Evolutionary conservation across 2,797 vertebrate species (phyloP).

Genomic region (Pantherophis alleghaniensis): DNA sequence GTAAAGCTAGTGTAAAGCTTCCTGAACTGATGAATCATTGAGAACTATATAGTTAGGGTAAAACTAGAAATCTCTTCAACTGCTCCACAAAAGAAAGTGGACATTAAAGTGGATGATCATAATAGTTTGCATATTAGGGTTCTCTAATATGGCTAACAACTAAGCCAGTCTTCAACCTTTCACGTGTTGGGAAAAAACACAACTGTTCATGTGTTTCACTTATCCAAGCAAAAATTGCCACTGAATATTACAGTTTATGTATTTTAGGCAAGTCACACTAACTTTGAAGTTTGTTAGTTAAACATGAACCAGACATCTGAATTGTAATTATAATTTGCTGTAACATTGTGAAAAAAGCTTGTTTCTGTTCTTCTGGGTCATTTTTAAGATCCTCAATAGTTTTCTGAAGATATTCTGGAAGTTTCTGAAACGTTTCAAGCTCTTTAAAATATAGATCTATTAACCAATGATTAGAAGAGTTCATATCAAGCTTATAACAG

Average conservation of each 20-base stretch:
- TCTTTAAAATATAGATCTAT: constrained; percentile 78
- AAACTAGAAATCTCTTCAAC: background rate
- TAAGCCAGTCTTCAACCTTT: background rate
- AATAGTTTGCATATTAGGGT: background rate
- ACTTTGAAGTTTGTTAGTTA: constrained; percentile 25
- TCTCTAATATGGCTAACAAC: background rate
- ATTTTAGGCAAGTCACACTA: constrained; percentile 14
- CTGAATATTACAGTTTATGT: background rate
- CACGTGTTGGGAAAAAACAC: background rate
- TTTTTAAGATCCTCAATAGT: constrained; percentile 68
- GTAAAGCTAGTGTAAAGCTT: background rate
- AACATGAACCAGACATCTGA: constrained; percentile 44
- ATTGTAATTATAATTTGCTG: constrained; percentile 73
- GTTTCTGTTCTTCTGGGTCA: constrained; percentile 74
- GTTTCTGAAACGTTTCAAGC: constrained; percentile 77
- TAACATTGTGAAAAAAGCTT: constrained; percentile 78
- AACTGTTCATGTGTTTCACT: background rate
- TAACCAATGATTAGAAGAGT: constrained; percentile 74
- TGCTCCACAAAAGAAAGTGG: background rate
- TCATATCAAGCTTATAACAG: constrained; percentile 55
- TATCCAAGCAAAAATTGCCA: background rate
- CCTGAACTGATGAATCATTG: background rate
- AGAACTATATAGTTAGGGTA: background rate
- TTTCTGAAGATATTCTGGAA: constrained; percentile 72
- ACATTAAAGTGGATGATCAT: background rate